phyloP scores from a whole-genome alignment of 1,140 invertebrate species.

The Cepaea nemoralis region DNA sequence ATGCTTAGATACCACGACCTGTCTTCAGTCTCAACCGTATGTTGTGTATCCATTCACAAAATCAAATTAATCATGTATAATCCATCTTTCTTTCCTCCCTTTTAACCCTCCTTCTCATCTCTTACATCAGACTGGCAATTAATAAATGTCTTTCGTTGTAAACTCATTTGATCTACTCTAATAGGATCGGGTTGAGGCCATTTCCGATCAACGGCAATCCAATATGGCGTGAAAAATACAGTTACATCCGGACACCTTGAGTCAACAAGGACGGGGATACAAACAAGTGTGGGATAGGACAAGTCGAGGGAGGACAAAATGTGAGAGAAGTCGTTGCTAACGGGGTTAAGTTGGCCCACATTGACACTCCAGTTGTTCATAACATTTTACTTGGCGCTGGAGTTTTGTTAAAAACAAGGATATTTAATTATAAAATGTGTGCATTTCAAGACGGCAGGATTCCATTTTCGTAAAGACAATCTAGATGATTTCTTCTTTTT shows the following conservation, averaged over 20 bases:
- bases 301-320: background rate
- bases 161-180: background rate
- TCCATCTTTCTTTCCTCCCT: too few relatives aligned
- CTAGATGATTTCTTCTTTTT: too few relatives aligned
- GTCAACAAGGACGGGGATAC: background rate
- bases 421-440: too few relatives aligned
- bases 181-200: background rate
- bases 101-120: background rate
- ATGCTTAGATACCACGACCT: too few relatives aligned
- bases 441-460: too few relatives aligned
- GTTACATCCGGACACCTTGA: background rate
- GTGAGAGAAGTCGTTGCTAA: background rate
- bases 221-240: background rate
- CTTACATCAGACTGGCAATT: background rate
- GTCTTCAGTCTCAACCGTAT: too few relatives aligned
- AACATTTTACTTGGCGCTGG: too few relatives aligned
- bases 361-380: too few relatives aligned
- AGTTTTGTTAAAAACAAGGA: too few relatives aligned
- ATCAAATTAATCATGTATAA: too few relatives aligned
- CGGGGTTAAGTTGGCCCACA: background rate
- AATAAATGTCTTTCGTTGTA: background rate
- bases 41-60: background rate
- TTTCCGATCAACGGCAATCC: background rate
- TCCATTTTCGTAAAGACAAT: too few relatives aligned
- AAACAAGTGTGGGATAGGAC: background rate